Evolutionary conservation across 2,113 vertebrate species (phyloP), one percentile per base, ranked within the genome.

Genomic region (Fregata magnificens): DNA sequence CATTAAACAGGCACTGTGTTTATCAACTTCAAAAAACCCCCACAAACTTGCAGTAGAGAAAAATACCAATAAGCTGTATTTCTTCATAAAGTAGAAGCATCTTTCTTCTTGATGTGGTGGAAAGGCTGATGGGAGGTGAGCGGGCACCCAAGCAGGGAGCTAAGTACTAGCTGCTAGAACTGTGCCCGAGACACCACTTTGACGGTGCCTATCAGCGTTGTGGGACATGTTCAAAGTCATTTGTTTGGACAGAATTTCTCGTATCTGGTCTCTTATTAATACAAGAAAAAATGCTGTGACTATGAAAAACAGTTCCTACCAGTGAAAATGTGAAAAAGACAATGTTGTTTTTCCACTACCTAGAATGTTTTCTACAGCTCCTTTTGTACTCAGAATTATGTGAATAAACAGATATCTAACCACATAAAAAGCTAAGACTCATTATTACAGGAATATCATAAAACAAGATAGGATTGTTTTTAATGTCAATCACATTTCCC

Each of bases 391-490:
- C 32, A 34, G 70, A 92, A 62, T 73, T 85, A 79, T 9, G 61
- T 82, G 74, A 94, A 95, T 82, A 89, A 95, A 84, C 40, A 76
- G 71, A 5, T 84, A 89, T 14, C 49, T 86, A 86, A 74, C 67
- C 87, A 90, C 26, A 6, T 18, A 79, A 80, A 26, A 71, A 95
- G 55, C 1, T 2, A 85, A 55, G 67, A 79, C 62, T 95, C 58
- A 34, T 90, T 86, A 62, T 80, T 83, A 90, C 61, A 82, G 73
- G 49, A 79, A 20, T 80, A 89, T 45, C 62, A 72, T 86, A 93
- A 93, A 89, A 49, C 69, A 88, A 95, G 96, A 69, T 10, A 78
- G 47, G 69, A 94, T 61, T 93, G 62, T 63, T 95, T 86, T 83
- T 70, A 71, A 81, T n/a, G 92, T 80, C 89, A 70, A 5, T 91